A percentile compares a stretch with the other conserved stretches of the same genome.
Evolutionary conservation across 2,113 vertebrate genomes (phyloP).

Genomic region (Hippocampus comes): DNA sequence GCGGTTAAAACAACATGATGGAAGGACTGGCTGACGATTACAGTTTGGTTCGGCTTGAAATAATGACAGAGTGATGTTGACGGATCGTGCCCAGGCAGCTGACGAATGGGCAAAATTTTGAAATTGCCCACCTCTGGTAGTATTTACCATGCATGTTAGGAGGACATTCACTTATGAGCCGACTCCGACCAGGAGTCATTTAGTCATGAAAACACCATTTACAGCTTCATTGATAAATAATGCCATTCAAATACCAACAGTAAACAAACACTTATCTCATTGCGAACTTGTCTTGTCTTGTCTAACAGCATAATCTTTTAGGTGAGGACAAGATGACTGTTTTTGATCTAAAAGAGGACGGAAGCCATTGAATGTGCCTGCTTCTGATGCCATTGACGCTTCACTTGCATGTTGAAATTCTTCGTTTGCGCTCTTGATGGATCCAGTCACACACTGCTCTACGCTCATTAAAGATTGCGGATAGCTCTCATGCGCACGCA

Average conservation of each 20-base stretch:
- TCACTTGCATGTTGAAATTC: background rate
- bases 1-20: no score
- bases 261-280: background rate
- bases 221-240: background rate
- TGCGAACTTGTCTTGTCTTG: background rate
- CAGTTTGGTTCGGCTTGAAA: no score
- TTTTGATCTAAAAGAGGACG: background rate
- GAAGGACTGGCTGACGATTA: no score
- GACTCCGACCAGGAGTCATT: background rate
- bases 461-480: background rate
- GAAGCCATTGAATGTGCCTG: background rate
- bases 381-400: background rate
- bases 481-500: background rate
- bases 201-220: background rate
- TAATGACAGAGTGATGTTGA: no score
- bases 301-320: background rate
- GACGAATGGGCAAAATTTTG: no score
- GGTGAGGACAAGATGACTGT: background rate
- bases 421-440: background rate
- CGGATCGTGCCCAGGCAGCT: no score
- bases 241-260: background rate
- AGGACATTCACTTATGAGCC: background rate
- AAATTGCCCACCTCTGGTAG: no score
- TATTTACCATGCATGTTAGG: background rate
- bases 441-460: conserved; percentile 1